These are phyloP conservation scores for Microplitis demolitor DNA, from an alignment of 1,140 invertebrate species.

Conservation along the genomic window DNA sequence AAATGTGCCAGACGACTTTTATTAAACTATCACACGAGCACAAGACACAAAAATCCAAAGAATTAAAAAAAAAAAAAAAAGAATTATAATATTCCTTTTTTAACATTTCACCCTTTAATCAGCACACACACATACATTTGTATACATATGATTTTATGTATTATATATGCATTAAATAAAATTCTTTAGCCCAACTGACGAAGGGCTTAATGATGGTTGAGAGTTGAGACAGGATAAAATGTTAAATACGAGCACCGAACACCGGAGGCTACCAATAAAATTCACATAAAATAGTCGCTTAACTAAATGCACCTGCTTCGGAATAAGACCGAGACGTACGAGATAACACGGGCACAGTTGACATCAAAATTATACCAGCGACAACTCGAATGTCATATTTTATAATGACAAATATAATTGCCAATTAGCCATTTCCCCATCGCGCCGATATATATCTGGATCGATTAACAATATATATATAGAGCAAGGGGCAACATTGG, in stretches of 20 bases:
- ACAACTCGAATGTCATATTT: constrained; percentile 7
- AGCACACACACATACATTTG: not conserved
- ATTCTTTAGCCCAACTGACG: constrained; percentile 39
- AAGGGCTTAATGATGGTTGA: constrained; percentile 27
- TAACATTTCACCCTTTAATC: not conserved
- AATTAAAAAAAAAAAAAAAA: too few species aligned
- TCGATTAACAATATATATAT: too few species aligned
- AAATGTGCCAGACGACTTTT: constrained; percentile 58
- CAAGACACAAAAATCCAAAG: not conserved
- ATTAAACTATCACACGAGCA: constrained; percentile 44
- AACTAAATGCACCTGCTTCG: constrained; percentile 48
- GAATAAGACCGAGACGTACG: not conserved
- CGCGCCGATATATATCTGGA: not conserved
- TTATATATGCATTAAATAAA: constrained; percentile 36
- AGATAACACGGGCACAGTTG: too few species aligned
- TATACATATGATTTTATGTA: not conserved
- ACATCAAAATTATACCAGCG: constrained; percentile 1
- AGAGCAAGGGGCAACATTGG: too few species aligned
- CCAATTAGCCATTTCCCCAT: not conserved
- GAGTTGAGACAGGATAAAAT: constrained; percentile 52
- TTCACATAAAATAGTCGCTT: constrained; percentile 45
- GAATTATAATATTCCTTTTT: not conserved
- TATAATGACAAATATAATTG: not conserved
- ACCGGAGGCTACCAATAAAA: constrained; percentile 50
- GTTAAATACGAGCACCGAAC: constrained; percentile 52